Base-by-base conservation (phyloP, 2,888 invertebrate genomes). In the Lobophora halterata region DNA sequence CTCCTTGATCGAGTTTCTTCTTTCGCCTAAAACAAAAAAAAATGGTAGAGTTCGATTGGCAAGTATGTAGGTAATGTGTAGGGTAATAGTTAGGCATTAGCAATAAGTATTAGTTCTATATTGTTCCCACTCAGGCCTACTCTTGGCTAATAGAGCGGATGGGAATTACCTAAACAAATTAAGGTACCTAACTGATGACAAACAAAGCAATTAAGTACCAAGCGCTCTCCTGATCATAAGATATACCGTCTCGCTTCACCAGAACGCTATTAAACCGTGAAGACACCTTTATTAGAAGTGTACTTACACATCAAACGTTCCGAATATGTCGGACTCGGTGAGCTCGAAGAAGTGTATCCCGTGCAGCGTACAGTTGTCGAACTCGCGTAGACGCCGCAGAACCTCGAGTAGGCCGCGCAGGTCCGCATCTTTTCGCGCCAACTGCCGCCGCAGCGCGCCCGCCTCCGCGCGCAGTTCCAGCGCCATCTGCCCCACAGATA, bases 261-360 rank as follows among this genome's bases (percentile, higher is more conserved):
- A n/a, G n/a, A n/a, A n/a, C n/a, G n/a, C n/a, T n/a, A n/a, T n/a
- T n/a, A n/a, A n/a, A n/a, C n/a, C 10, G 10, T 8, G 2, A 9
- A 12, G 11, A 33, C 6, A 12, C 3, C 9, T 16, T 18, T 5
- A 25, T 7, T n/a, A 1, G 4, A 31, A 9, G 8, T 1, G 5
- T 3, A 63, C 73, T 73, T 49, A 83, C 85, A 76, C 71, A 6
- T 71, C 57, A 5, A 60, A 46, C 5, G 69, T 57, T 0, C 86
- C 86, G 34, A 81, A 82, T 52, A 87, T 85, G 36, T 87, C 83
- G 0, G 76, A 72, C 49, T 81, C 76, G 0, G 83, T 82, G 65
- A 90, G 82, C 41, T 88, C 88, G 50, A 75, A 83, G 67, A 90
- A 90, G 55, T 79, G 80, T 48, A 90, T 87, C 8, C 85, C 88